These are phyloP conservation scores for Ceryle rudis DNA, from an alignment of 2,797 vertebrate genomes.

Conservation along the genomic window DNA sequence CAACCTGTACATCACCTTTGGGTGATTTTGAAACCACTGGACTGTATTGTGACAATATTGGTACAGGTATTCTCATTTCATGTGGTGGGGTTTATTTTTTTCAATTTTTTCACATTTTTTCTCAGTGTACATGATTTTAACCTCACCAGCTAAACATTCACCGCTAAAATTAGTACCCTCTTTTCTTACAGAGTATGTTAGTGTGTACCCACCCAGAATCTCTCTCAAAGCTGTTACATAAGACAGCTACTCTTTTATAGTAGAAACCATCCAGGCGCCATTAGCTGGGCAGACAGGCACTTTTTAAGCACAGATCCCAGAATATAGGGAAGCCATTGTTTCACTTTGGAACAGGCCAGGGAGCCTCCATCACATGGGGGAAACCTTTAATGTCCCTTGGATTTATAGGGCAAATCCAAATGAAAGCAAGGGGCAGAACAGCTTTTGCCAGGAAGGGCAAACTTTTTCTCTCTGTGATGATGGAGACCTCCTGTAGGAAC, in stretches of 20 bases:
- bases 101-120: neutral
- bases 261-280: neutral
- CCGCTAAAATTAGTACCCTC: neutral
- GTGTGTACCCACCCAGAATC: neutral
- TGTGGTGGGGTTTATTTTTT: neutral
- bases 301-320: neutral
- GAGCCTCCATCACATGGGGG: neutral
- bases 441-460: neutral
- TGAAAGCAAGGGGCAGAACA: neutral
- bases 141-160: neutral
- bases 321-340: slow-evolving; percentile 49
- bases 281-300: neutral
- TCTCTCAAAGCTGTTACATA: neutral
- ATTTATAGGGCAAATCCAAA: neutral
- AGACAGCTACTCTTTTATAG: slow-evolving; percentile 44
- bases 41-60: no score
- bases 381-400: slow-evolving; percentile 26
- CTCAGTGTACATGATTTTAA: neutral
- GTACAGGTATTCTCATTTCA: neutral
- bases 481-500: neutral
- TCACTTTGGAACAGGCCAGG: neutral
- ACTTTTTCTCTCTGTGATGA: neutral
- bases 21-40: neutral
- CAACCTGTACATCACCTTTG: neutral
- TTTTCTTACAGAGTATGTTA: neutral